phyloP scores from a whole-genome alignment of 2,888 invertebrate genomes.

The Dryocosmus kuriphilus region DNA sequence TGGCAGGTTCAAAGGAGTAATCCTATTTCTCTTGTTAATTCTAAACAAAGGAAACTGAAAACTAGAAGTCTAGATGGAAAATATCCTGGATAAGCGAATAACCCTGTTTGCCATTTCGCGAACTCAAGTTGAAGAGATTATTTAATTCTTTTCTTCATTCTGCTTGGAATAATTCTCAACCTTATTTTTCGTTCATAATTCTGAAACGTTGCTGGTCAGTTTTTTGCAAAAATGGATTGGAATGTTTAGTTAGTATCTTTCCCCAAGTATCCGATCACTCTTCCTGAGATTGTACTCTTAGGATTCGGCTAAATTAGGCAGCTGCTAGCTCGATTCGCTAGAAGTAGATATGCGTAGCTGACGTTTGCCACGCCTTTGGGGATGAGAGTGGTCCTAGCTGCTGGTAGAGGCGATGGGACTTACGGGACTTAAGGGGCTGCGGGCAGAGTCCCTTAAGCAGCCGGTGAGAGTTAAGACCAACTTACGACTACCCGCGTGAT shows the following conservation, averaged over 20 bases:
- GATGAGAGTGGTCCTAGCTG: constrained; percentile 90
- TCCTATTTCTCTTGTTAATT: constrained; percentile 25
- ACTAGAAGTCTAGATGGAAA: constrained; percentile 16
- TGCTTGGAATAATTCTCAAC: background rate
- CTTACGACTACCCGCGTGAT: constrained; percentile 96
- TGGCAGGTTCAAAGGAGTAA: constrained; percentile 9
- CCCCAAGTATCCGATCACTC: constrained; percentile 57
- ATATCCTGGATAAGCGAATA: constrained; percentile 46
- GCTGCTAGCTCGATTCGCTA: constrained; percentile 76
- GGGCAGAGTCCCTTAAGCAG: constrained; percentile 91
- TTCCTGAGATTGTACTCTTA: constrained; percentile 69
- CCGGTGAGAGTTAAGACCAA: constrained; percentile 93
- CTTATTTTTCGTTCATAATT: background rate
- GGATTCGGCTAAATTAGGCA: constrained; percentile 71
- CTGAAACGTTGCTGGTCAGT: background rate
- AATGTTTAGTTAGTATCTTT: constrained; percentile 27
- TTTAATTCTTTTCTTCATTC: background rate
- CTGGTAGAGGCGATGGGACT: constrained; percentile 93
- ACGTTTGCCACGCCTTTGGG: constrained; percentile 77
- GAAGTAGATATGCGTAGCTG: constrained; percentile 75
- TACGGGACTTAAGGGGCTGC: constrained; percentile 92
- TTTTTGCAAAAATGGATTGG: background rate
- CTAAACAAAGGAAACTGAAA: constrained; percentile 39
- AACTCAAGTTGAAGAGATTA: constrained; percentile 17
- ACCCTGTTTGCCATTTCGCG: constrained; percentile 36